Percentiles rank a stretch among this genome's conserved stretches.
These are phyloP conservation scores for Norana najaformis DNA, from an alignment of 2,888 invertebrate species.

Conservation along the genomic window DNA sequence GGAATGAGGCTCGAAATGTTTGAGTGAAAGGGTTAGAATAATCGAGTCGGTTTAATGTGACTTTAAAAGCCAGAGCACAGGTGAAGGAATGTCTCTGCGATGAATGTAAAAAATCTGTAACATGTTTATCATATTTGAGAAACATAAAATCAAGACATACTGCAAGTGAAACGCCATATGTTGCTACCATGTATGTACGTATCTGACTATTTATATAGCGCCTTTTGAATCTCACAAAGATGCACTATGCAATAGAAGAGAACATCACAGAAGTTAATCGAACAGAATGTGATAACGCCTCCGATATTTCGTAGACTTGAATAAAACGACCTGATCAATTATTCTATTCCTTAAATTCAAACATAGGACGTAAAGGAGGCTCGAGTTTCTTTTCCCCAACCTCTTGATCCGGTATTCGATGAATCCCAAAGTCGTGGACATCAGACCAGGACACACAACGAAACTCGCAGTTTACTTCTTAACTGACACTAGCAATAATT, in stretches of 20 bases:
- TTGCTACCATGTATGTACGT: not conserved
- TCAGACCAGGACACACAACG: no score
- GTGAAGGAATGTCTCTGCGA: no score
- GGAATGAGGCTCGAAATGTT: not conserved
- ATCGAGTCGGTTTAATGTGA: not conserved
- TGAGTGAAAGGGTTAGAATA: slow-evolving; percentile 5
- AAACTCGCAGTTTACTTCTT: not conserved
- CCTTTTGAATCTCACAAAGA: not conserved
- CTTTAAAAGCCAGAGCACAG: not conserved
- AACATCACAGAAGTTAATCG: not conserved
- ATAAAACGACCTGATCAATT: no score
- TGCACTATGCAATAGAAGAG: not conserved
- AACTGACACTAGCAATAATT: not conserved
- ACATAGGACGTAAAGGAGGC: no score
- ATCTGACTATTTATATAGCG: not conserved
- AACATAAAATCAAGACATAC: not conserved
- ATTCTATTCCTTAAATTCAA: no score
- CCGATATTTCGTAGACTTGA: not conserved
- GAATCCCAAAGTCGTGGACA: no score
- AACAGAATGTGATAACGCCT: not conserved
- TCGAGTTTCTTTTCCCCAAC: no score
- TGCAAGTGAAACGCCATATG: no score
- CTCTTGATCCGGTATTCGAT: no score
- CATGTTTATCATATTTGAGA: not conserved
- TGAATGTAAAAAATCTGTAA: not conserved